Evolutionary conservation across 2,888 invertebrate genomes (phyloP).

Genomic region (Pollenia angustigena): DNA sequence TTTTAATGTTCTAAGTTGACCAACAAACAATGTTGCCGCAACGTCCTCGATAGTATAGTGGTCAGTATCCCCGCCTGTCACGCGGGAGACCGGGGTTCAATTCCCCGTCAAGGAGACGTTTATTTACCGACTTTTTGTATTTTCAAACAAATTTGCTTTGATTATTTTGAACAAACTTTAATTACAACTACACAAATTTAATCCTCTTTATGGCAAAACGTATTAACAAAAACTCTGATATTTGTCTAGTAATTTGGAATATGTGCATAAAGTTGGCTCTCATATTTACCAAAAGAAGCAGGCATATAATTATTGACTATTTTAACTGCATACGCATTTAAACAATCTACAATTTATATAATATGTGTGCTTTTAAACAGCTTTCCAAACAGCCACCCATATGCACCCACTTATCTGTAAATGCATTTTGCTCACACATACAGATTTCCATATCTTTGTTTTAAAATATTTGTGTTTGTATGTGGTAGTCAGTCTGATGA

Average conservation of each 20-base stretch:
- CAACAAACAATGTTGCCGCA: neutral
- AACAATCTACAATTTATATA: slow-evolving; percentile 58
- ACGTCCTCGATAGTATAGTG: slow-evolving; percentile 83
- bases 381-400: slow-evolving; percentile 15
- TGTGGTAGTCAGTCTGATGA: slow-evolving; percentile 13
- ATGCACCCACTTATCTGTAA: slow-evolving; percentile 34
- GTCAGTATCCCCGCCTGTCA: slow-evolving; percentile 83
- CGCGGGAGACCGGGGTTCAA: slow-evolving; percentile 83
- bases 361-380: slow-evolving; percentile 27
- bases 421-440: slow-evolving; percentile 43
- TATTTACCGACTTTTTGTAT: neutral
- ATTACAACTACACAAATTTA: slow-evolving; percentile 51
- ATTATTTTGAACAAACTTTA: slow-evolving; percentile 7
- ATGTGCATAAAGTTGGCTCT: neutral
- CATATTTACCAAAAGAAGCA: neutral
- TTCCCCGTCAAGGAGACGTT: slow-evolving; percentile 81
- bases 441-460: neutral
- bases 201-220: slow-evolving; percentile 45
- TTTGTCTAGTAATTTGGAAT: neutral
- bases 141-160: too few relatives aligned
- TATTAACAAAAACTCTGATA: neutral
- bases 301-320: neutral
- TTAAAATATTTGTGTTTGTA: neutral
- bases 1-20: too few relatives aligned
- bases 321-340: slow-evolving; percentile 37